A percentile compares a stretch with the other conserved stretches of the same genome.
Evolutionary conservation across 35 echinoderm and acorn worm species (phyloP).

Genomic region (Strongylocentrotus purpuratus): DNA sequence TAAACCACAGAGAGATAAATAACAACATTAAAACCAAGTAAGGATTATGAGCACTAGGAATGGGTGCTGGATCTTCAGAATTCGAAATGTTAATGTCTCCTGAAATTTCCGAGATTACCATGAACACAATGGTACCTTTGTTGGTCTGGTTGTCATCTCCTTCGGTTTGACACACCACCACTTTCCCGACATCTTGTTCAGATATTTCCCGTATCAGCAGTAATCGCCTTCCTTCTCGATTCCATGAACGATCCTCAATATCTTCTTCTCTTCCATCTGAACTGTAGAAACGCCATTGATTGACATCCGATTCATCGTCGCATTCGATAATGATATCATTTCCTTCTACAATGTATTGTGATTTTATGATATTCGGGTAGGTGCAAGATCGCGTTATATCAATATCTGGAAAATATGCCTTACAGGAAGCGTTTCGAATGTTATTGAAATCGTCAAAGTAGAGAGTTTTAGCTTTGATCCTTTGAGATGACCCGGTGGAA

Average conservation of each 20-base stretch:
- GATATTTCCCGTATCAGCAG: neutral
- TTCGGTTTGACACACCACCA: neutral
- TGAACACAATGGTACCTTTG: neutral
- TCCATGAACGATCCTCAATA: no score
- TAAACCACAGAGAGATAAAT: neutral
- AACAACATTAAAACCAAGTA: neutral
- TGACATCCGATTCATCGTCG: no score
- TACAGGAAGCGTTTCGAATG: neutral
- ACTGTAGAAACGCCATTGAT: no score
- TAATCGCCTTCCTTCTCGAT: no score
- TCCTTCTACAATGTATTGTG: no score
- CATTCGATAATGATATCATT: no score
- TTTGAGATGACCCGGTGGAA: neutral
- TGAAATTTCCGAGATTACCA: neutral
- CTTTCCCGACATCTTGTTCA: neutral
- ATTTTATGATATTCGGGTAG: no score
- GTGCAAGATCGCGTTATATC: no score
- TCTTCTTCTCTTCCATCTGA: no score
- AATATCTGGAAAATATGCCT: neutral
- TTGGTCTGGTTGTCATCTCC: neutral
- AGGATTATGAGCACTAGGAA: neutral
- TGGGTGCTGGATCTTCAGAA: neutral
- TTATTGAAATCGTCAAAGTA: neutral
- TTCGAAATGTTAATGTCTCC: neutral
- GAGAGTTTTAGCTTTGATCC: neutral